Base-by-base conservation (phyloP, 1,140 invertebrate species). In the Heliconius hermathena region DNA sequence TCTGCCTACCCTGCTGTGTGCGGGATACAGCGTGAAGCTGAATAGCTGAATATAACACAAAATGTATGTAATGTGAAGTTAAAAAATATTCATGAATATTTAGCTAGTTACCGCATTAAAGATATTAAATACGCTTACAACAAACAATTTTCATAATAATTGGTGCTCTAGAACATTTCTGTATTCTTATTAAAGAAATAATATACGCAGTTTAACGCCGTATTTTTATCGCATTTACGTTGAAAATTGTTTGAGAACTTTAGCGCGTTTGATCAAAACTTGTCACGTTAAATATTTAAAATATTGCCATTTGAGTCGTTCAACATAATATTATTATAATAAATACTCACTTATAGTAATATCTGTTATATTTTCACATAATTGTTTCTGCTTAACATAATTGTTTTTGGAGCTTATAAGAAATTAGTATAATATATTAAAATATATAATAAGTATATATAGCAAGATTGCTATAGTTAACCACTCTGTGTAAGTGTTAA, bases 61-160 rank as follows among this genome's bases (percentile, higher is more conserved):
- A 29, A 36, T 36, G 6, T 71, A 11, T 20, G 18, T 26, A 29
- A 8, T 33, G 29, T 71, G 20, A 33, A 71, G 4, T 71, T 71
- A 71, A 71, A 18, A 29, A 36, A 29, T 18, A 36, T 71, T 71
- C 33, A 71, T 71, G 70, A 71, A 71, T 36, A 36, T 33, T 9
- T 33, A 36, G 6, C 29, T 36, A 16, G 29, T 36, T 71, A 71
- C 29, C 16, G 16, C 16, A 33, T 71, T 71, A 29, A 36, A 36
- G 13, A 18, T 71, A 36, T 71, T 71, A 36, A 71, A 71, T 36
- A 20, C 29, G 11, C 22, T 71, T 33, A 71, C 3, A 70, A 71
- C 70, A 33, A 71, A 33, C 70, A 29, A 71, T 71, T 71, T 71
- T 71, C 26, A 36, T 36, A 71, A 18, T 71, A 71, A 16, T 13